Base-by-base conservation (phyloP, 2,797 vertebrate genomes). In the Ambastaia sidthimunki region DNA sequence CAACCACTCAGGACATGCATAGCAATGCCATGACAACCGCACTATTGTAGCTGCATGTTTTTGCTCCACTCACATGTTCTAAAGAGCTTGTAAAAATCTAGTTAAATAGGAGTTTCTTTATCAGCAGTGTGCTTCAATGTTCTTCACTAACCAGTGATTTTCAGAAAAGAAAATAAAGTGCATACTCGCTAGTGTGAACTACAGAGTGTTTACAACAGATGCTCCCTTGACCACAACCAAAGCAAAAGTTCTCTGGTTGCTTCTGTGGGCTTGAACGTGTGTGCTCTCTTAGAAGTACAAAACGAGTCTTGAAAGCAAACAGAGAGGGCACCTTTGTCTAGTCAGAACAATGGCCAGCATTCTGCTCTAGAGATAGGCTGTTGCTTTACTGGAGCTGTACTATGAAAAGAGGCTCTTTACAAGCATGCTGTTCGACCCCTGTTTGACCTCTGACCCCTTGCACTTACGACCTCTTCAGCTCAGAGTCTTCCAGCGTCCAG, bases 321-420 rank as follows among this genome's bases (percentile, higher is more conserved):
- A 90, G 86, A 86, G 85, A 91, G 89, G 91, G 90, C 34, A 85
- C 57, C 89, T 93, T 94, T 94, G 93, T 94, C 87, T 83, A 55
- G n/a, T 0, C 21, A n/a, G 74, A 89, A 94, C 93, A 94, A 94
- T 92, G 87, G 86, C 81, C 86, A 87, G 89, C 90, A 92, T 94
- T 94, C 92, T 93, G 89, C 84, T 88, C 71, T 54, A 80, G 47
- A 70, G 80, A 78, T 80, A 67, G 85, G 87, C 88, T 87, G 89
- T 82, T 87, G 88, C 89, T 90, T 91, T 90, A 91, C 89, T 85
- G 85, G 87, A 75, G 74, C 86, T 80, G 86, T 85, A 84, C 87
- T 78, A 84, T 80, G 76, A 85, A 83, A 86, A 31, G 89, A 90
- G 85, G 82, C 82, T 84, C 80, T 48, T 85, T 87, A 89, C 85